Evolutionary conservation across 2,113 vertebrate genomes (phyloP).

Genomic region (Isurus oxyrinchus): DNA sequence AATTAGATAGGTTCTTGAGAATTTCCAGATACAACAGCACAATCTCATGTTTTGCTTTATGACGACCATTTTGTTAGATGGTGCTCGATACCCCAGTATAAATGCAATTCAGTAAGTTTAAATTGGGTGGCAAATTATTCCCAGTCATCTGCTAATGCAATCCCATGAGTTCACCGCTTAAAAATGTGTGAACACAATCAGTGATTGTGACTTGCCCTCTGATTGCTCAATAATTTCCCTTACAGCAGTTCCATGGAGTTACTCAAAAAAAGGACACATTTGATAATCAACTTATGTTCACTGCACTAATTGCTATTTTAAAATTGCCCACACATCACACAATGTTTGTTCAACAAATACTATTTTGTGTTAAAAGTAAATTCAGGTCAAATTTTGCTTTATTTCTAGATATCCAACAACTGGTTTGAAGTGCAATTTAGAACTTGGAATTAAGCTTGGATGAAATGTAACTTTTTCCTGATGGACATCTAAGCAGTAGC

Average conservation of each 20-base stretch:
- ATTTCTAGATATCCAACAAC: neutral
- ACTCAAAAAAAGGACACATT: neutral
- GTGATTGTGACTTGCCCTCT: no score
- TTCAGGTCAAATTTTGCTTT: neutral
- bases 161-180: neutral
- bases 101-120: neutral
- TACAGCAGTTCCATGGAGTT: neutral
- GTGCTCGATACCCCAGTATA: neutral
- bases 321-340: neutral
- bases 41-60: neutral
- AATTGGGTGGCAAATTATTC: neutral
- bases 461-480: neutral
- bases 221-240: neutral
- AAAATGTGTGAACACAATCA: neutral
- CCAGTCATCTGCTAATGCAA: neutral
- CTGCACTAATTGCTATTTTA: neutral
- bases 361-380: neutral
- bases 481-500: neutral
- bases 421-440: neutral
- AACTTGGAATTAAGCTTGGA: neutral
- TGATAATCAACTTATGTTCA: neutral
- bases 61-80: neutral
- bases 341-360: neutral
- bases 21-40: neutral
- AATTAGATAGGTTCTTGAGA: neutral